These are phyloP conservation scores for Dione vanillae DNA, from an alignment of 2,888 invertebrate species.

Conservation along the genomic window DNA sequence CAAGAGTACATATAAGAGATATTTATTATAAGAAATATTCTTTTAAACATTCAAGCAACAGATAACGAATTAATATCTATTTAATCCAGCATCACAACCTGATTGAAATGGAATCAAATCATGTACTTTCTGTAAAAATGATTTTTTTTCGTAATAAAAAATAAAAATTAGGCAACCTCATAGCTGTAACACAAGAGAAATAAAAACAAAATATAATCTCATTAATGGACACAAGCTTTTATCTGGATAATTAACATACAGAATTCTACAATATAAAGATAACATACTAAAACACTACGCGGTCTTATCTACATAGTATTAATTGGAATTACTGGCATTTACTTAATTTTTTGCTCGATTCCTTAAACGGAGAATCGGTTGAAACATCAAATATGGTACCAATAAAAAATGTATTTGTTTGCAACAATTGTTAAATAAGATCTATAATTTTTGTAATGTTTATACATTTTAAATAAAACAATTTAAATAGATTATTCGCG, in stretches of 20 bases:
- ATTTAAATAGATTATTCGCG: too few relatives aligned
- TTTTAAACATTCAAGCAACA: neutral
- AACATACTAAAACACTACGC: conserved; percentile 10
- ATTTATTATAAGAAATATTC: neutral
- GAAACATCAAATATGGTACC: neutral
- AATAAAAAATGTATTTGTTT: neutral
- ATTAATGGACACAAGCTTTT: conserved; percentile 39
- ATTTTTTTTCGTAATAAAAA: conserved; percentile 13
- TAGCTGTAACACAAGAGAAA: conserved; percentile 10
- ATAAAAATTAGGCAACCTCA: conserved; percentile 22
- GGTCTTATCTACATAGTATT: conserved; percentile 14
- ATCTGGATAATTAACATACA: conserved; percentile 38
- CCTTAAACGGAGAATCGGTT: neutral
- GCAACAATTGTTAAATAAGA: neutral
- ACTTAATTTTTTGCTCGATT: conserved; percentile 5
- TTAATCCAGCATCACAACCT: neutral
- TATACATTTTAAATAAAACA: too few relatives aligned
- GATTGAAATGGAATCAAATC: neutral
- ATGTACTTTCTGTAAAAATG: neutral
- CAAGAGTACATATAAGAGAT: too few relatives aligned
- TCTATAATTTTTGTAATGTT: too few relatives aligned
- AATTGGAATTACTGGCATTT: conserved; percentile 21
- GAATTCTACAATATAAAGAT: conserved; percentile 17
- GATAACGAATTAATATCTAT: neutral
- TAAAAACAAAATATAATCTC: conserved; percentile 34